A percentile compares a stretch with the other conserved stretches of the same genome.
phyloP scores from a whole-genome alignment of 2,888 invertebrate genomes.

The Flexamia atlantica region DNA sequence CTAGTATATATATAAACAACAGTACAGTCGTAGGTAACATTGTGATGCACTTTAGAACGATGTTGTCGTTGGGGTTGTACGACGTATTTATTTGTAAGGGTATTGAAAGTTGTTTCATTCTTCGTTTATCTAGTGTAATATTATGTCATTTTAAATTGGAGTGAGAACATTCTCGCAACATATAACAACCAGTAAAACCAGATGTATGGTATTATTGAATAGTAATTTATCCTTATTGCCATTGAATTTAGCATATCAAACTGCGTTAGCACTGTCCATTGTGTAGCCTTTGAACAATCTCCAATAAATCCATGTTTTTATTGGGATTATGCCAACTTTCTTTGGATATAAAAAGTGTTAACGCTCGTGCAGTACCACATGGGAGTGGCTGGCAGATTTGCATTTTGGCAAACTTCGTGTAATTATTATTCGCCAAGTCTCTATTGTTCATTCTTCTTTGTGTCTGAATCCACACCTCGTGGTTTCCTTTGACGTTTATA shows the following conservation, averaged over 20 bases:
- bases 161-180: neutral
- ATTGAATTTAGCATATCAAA: neutral
- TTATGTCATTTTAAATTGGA: too few relatives aligned
- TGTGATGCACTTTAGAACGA: too few relatives aligned
- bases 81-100: too few relatives aligned
- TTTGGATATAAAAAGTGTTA: neutral
- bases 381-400: constrained; percentile 21
- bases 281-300: neutral
- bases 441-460: neutral
- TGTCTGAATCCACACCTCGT: neutral
- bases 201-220: neutral
- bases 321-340: neutral
- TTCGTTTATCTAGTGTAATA: too few relatives aligned
- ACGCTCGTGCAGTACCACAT: neutral
- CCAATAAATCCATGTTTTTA: neutral
- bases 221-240: neutral
- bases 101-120: too few relatives aligned
- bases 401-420: neutral
- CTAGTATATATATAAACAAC: too few relatives aligned
- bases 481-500: neutral
- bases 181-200: neutral
- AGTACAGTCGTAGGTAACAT: too few relatives aligned
- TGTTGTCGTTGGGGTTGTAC: too few relatives aligned
- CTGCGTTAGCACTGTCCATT: neutral
- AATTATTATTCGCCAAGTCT: neutral